A percentile compares a stretch with the other conserved stretches of the same genome.
Evolutionary conservation across 1,140 invertebrate genomes (phyloP).

Genomic region (Pantala flavescens): DNA sequence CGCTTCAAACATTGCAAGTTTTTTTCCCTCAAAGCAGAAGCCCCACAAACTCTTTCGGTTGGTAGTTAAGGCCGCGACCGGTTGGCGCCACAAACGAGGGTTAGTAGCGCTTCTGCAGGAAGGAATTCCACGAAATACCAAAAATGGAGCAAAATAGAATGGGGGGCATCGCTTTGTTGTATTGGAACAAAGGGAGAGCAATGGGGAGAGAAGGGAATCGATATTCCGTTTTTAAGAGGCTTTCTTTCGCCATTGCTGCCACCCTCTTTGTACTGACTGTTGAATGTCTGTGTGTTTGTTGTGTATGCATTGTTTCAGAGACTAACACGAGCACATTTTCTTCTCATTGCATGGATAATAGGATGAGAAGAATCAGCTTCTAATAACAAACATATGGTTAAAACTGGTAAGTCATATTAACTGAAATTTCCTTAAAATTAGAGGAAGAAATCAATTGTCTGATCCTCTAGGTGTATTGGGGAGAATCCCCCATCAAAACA

Average conservation of each 20-base stretch:
- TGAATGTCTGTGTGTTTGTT: constrained; percentile 5
- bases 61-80: too few relatives aligned
- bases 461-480: constrained; percentile 36
- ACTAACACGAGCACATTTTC: constrained; percentile 15
- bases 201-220: neutral
- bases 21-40: neutral
- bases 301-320: neutral
- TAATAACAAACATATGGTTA: constrained; percentile 76
- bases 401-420: constrained; percentile 61
- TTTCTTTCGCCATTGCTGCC: neutral
- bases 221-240: neutral
- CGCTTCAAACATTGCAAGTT: neutral
- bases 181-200: neutral
- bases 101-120: neutral
- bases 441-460: constrained; percentile 22
- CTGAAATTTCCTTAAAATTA: constrained; percentile 25
- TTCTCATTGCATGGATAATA: constrained; percentile 32
- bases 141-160: constrained; percentile 13
- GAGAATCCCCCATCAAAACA: neutral
- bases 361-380: constrained; percentile 77
- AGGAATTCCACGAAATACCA: neutral
- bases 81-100: too few relatives aligned
- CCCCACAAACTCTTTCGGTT: neutral
- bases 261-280: neutral
- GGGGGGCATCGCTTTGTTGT: neutral